Evolutionary conservation across 1,140 invertebrate species (phyloP).

Genomic region (Drosophila hydei): DNA sequence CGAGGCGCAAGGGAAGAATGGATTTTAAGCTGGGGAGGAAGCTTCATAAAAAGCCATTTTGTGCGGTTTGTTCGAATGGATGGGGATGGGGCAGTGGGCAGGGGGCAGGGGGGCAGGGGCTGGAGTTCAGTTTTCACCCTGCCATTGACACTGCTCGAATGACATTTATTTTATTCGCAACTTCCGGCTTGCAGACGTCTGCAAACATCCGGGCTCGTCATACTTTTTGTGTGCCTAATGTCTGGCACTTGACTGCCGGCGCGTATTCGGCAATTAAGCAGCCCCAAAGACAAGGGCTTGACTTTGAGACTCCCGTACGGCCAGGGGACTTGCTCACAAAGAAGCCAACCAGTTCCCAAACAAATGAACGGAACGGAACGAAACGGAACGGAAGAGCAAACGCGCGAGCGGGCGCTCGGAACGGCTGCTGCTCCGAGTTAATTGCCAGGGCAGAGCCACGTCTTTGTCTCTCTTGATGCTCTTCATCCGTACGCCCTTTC

Average conservation of each 20-base stretch:
- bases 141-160: slow-evolving; percentile 35
- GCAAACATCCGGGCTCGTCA: slow-evolving; percentile 74
- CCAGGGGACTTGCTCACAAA: slow-evolving; percentile 12
- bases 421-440: slow-evolving; percentile 52
- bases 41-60: slow-evolving; percentile 79
- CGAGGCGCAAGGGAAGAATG: slow-evolving; percentile 11
- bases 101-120: background rate
- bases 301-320: slow-evolving; percentile 59
- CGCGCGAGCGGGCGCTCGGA: background rate
- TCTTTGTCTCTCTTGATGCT: slow-evolving; percentile 48
- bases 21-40: slow-evolving; percentile 19
- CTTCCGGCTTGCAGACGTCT: slow-evolving; percentile 78
- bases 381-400: background rate
- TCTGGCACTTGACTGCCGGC: slow-evolving; percentile 79
- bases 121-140: slow-evolving; percentile 16
- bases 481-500: background rate
- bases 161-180: slow-evolving; percentile 81
- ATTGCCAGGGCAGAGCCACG: slow-evolving; percentile 58
- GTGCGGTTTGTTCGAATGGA: slow-evolving; percentile 57
- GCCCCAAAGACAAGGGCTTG: slow-evolving; percentile 64
- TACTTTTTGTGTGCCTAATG: slow-evolving; percentile 81
- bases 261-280: slow-evolving; percentile 80
- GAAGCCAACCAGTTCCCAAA: slow-evolving; percentile 6
- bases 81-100: background rate
- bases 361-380: slow-evolving; percentile 3